Evolutionary conservation across 37 sponge, comb jelly and placozoan species (phyloP).

Genomic region (Hexactinellida sp.): DNA sequence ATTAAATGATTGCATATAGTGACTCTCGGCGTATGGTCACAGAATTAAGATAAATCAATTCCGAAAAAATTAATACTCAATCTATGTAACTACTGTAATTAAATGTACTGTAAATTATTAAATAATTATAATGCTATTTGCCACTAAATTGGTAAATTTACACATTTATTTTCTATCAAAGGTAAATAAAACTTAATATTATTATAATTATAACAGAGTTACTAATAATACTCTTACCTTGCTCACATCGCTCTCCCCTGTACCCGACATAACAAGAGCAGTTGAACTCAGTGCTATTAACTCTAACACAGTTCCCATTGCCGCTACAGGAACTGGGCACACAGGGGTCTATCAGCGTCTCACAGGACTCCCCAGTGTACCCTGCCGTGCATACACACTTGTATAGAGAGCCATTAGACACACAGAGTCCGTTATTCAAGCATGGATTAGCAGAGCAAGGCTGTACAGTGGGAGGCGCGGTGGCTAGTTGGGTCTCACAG

Average conservation of each 20-base stretch:
- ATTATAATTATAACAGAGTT: no score
- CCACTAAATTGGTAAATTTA: no score
- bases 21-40: no score
- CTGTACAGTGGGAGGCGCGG: neutral
- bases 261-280: conserved; percentile 30
- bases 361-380: conserved; percentile 21
- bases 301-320: conserved; percentile 20
- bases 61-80: no score
- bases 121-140: no score
- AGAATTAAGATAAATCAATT: no score
- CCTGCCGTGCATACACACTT: conserved; percentile 13
- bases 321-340: conserved; percentile 19
- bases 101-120: no score
- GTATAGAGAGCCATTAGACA: neutral
- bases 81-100: no score
- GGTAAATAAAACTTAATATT: no score
- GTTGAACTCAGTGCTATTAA: neutral
- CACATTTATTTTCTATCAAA: no score
- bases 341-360: conserved; percentile 15
- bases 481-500: conserved; percentile 15
- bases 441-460: conserved; percentile 21
- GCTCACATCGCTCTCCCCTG: neutral
- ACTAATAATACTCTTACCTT: neutral
- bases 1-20: no score
- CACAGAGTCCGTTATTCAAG: conserved; percentile 26